Evolutionary conservation across 2,113 vertebrate species (phyloP).

Genomic region (Hippocampus guttulatus): DNA sequence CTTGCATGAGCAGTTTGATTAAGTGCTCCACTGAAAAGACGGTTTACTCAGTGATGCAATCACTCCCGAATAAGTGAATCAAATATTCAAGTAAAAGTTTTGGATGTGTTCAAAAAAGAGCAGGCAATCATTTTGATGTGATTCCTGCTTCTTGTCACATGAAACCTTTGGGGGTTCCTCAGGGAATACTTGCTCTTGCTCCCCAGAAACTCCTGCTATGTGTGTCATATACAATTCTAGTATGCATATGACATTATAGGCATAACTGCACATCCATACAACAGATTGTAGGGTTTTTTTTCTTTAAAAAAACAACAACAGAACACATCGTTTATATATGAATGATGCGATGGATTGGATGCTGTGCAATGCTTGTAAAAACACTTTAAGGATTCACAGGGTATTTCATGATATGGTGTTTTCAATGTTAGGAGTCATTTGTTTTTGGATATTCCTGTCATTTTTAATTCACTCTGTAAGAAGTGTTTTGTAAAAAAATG

Average conservation of each 20-base stretch:
- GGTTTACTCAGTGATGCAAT: conserved; percentile 3
- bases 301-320: not conserved
- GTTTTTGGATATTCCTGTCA: too few species aligned
- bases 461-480: too few species aligned
- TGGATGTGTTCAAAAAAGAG: not conserved
- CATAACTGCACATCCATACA: too few species aligned
- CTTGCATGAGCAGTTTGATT: conserved; percentile 26
- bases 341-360: too few species aligned
- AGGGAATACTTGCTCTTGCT: not conserved
- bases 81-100: not conserved
- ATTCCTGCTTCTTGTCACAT: not conserved
- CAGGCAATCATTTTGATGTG: not conserved
- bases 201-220: not conserved
- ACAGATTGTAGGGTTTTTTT: not conserved
- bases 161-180: not conserved
- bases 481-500: too few species aligned
- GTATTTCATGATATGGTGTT: too few species aligned
- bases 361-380: too few species aligned
- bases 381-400: too few species aligned
- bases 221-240: not conserved
- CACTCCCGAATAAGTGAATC: not conserved
- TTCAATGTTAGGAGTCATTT: too few species aligned
- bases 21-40: conserved; percentile 18
- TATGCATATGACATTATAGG: not conserved
- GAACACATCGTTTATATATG: too few species aligned